Evolutionary conservation across 2,888 invertebrate species (phyloP), one percentile per base, ranked within the genome.

Genomic region (Folsomia candida): DNA sequence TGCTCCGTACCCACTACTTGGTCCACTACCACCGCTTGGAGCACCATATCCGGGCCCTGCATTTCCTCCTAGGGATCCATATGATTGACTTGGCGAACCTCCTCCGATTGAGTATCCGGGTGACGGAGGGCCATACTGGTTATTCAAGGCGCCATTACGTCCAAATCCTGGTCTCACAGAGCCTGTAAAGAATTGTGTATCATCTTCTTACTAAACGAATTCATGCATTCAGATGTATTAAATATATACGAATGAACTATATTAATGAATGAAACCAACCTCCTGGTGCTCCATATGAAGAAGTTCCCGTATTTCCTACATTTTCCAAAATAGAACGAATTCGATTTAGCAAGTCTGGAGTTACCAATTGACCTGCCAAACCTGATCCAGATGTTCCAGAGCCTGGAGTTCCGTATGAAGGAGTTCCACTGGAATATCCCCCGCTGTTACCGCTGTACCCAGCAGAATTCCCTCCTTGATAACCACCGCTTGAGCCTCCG

Each of bases 351-450:
- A 57, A 25, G n/a, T 58, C 57, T 2, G 28, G 25, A 28, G 26
- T 58, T 18, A 57, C 22, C 24, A 26, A 18, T 58, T 28, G 22
- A 2, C 2, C 25, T 54, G 26, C 66, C 3, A 54, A 22, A 6
- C 67, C 66, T 6, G 59, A 59, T 11, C 59, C 59, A 59, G 27
- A 25, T 4, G 3, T 6, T 22, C 26, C 24, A 22, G 59, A 20
- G 18, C 59, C 59, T 59, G 59, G 59, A 24, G 59, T 59, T 2
- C 59, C 59, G 27, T 59, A 59, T 11, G 57, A 57, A 6, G 11
- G 6, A 6, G 11, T 24, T 6, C 59, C 59, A 26, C 69, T 51
- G n/a, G 62, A 61, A 28, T 68, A 63, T 4, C 68, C 68, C 25
- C 62, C 63, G 26, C 25, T 59, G 3, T 27, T 26, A 59, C 51